Base-by-base conservation (phyloP, 1,140 invertebrate species). In the Archivesica marissinica region DNA sequence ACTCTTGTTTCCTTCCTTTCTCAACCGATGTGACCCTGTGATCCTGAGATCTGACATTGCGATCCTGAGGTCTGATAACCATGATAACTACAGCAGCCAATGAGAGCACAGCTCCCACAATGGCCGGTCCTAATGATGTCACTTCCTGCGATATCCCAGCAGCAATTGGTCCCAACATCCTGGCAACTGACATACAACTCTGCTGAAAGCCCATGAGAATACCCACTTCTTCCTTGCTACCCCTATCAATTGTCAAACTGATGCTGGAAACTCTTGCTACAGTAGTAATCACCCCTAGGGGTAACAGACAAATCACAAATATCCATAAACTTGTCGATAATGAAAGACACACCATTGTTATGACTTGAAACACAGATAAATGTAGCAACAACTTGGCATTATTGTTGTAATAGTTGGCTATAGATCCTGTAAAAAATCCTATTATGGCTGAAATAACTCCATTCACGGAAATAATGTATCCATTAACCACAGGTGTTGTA, bases 381-480 rank as follows among this genome's bases (percentile, higher is more conserved):
- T 92, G 91, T 28, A 91, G 86, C 17, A 93, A 59, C 9, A 94
- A 84, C 50, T 86, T 80, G 17, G 89, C 85, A 66, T 91, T 87
- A 88, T 92, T 90, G 61, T 83, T 84, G 76, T 93, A 94, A n/a
- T 89, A 85, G 35, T 88, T 86, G 9, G 93, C 89, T 25, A 94
- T 83, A 30, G 78, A 84, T 20, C 93, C 93, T 6, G 92, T 90
- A 6, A 92, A 85, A 61, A 94, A 92, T 7, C 93, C 93, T 50
- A 89, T 88, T 13, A 92, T 25, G 1, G 93, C 90, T 25, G 91
- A 87, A 9, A 94, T 87, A 23, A 89, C 68, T 7, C 91, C 93
- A 75, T 88, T 89, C 72, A 92, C 93, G 33, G 94, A 94, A 50
- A 92, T 94, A 1, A 94, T 59, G 82, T 94, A 94, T n/a, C 94